Evolutionary conservation across 2,888 invertebrate genomes (phyloP).

Genomic region (Matsumyia berberina): DNA sequence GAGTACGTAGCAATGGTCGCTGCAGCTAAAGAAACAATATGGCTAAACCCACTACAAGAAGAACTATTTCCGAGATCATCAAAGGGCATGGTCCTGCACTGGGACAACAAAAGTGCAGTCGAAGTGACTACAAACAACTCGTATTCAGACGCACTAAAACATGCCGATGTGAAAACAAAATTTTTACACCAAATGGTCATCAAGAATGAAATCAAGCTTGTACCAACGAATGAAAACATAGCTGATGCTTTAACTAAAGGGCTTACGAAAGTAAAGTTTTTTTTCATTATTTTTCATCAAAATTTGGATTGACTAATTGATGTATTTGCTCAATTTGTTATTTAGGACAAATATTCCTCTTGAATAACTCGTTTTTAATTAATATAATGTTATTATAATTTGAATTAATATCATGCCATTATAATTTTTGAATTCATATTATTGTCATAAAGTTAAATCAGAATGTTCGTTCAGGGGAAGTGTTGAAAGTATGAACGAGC

Average conservation of each 20-base stretch:
- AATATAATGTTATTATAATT: too few species aligned
- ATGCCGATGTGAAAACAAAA: slow-evolving; percentile 58
- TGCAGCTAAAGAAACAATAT: slow-evolving; percentile 72
- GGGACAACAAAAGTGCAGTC: slow-evolving; percentile 56
- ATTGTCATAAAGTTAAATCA: too few species aligned
- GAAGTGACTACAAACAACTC: slow-evolving; percentile 44
- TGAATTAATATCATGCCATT: too few species aligned
- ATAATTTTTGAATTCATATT: too few species aligned
- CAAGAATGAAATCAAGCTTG: slow-evolving; percentile 4
- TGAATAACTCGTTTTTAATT: too few species aligned
- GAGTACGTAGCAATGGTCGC: slow-evolving; percentile 73
- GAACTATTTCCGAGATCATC: slow-evolving; percentile 29
- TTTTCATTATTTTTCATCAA: slow-evolving; percentile 9
- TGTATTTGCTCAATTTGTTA: slow-evolving; percentile 2
- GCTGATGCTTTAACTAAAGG: slow-evolving; percentile 18
- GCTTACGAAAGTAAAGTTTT: slow-evolving; percentile 9
- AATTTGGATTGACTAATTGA: slow-evolving; percentile 16
- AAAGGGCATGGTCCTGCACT: slow-evolving; percentile 17
- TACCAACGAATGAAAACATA: slow-evolving; percentile 18
- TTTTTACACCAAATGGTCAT: slow-evolving; percentile 52
- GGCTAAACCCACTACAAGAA: slow-evolving; percentile 52
- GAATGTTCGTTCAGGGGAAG: too few species aligned
- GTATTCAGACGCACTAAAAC: slow-evolving; percentile 49
- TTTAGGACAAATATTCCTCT: background rate
- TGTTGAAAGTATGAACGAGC: too few species aligned